Conservation (phyloP, 2,888 invertebrate species). For the Sesia bembeciformis region DNA sequence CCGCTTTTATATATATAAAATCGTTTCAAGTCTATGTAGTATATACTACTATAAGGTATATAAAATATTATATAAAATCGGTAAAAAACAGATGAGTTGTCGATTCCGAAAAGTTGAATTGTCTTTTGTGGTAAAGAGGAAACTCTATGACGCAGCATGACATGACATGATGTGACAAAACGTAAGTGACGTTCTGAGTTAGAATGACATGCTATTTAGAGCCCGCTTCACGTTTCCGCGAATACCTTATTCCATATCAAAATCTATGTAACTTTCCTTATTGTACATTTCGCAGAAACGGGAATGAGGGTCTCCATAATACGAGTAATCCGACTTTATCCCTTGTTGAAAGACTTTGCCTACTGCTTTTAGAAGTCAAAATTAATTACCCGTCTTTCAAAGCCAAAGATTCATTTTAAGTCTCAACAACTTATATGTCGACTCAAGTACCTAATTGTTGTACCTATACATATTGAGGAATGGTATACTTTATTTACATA, state of each 20-base stretch:
- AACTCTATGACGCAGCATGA: conserved; percentile 10
- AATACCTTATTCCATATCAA: neutral
- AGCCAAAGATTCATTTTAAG: neutral
- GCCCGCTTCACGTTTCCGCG: neutral
- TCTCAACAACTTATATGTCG: too few relatives aligned
- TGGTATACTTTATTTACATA: too few relatives aligned
- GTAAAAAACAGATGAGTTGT: too few relatives aligned
- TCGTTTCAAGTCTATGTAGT: too few relatives aligned
- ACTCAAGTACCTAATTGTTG: too few relatives aligned
- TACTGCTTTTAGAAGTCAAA: neutral
- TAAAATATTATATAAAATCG: too few relatives aligned
- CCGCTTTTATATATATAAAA: too few relatives aligned
- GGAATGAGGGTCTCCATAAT: neutral
- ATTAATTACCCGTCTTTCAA: neutral
- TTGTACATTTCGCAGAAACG: neutral
- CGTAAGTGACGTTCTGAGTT: neutral
- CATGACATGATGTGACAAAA: conserved; percentile 8
- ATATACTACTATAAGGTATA: too few relatives aligned
- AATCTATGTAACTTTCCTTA: neutral
- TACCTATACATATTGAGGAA: too few relatives aligned
- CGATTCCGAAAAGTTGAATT: too few relatives aligned
- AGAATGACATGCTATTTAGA: neutral
- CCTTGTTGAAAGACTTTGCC: neutral
- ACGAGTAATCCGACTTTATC: neutral
- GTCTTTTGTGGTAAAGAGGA: too few relatives aligned